Evolutionary conservation across 2,888 invertebrate genomes (phyloP).

Genomic region (Andricus curvator): DNA sequence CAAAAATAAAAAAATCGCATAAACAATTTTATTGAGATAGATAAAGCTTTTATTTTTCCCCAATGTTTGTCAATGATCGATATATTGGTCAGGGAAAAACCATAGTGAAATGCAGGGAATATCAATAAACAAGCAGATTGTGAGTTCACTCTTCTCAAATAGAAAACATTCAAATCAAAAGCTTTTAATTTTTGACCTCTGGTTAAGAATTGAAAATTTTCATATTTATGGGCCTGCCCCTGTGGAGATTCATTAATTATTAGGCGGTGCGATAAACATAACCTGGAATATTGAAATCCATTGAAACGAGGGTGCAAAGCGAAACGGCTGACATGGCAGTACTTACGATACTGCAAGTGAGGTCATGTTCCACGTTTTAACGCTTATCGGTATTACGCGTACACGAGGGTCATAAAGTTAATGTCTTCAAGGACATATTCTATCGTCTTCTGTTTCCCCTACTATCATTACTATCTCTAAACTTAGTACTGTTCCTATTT

Average conservation of each 20-base stretch:
- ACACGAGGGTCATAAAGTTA: slow-evolving; percentile 35
- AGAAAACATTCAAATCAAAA: too few species aligned
- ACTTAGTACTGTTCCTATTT: not conserved
- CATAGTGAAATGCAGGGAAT: too few species aligned
- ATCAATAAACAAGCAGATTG: too few species aligned
- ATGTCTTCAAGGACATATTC: slow-evolving; percentile 32
- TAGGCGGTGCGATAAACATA: not conserved
- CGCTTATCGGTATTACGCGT: slow-evolving; percentile 45
- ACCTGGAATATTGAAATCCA: not conserved
- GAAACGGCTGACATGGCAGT: not conserved
- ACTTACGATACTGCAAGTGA: not conserved
- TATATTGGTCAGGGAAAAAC: too few species aligned
- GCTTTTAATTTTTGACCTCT: not conserved
- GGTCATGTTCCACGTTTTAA: slow-evolving; percentile 26
- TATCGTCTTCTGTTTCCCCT: slow-evolving; percentile 21
- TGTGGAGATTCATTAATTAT: slow-evolving; percentile 29
- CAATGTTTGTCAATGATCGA: too few species aligned
- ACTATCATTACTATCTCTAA: not conserved
- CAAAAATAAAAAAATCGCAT: too few species aligned
- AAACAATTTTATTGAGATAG: too few species aligned
- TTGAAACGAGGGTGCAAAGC: not conserved
- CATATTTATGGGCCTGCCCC: not conserved
- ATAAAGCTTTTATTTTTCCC: too few species aligned
- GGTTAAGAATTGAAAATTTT: not conserved
- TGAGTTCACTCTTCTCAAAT: too few species aligned